A percentile compares a stretch with the other conserved stretches of the same genome.
Conservation (phyloP, 2,888 invertebrate species). For the Morpho achilles region DNA sequence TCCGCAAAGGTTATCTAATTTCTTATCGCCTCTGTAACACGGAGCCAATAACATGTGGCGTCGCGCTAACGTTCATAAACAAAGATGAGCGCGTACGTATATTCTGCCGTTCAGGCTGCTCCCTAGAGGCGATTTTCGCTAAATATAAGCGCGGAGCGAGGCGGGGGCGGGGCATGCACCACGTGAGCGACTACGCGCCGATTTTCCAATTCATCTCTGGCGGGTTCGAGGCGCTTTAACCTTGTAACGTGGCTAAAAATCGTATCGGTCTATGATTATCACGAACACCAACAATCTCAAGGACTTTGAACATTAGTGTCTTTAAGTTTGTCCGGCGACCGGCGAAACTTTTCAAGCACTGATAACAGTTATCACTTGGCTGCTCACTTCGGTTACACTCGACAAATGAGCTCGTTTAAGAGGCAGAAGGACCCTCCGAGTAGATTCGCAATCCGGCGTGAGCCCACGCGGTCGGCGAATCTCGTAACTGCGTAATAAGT, state of each 20-base stretch:
- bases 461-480: constrained; percentile 70
- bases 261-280: constrained; percentile 52
- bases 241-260: constrained; percentile 76
- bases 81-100: constrained; percentile 57
- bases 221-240: constrained; percentile 74
- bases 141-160: constrained; percentile 74
- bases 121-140: constrained; percentile 78
- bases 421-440: constrained; percentile 18
- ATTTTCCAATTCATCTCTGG: constrained; percentile 78
- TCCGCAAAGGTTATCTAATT: constrained; percentile 72
- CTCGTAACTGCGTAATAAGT: constrained; percentile 75
- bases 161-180: constrained; percentile 75
- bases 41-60: constrained; percentile 76
- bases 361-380: constrained; percentile 64
- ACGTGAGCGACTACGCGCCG: constrained; percentile 79
- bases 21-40: constrained; percentile 73
- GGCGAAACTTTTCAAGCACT: constrained; percentile 65
- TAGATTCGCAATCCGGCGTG: constrained; percentile 22
- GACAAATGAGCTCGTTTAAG: constrained; percentile 12
- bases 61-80: constrained; percentile 71
- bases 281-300: constrained; percentile 46
- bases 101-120: constrained; percentile 62
- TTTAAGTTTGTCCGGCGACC: constrained; percentile 54
- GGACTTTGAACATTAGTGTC: constrained; percentile 36
- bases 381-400: constrained; percentile 19